Evolutionary conservation across 2,113 vertebrate species (phyloP).

Genomic region (Gallinago paraguaiae): DNA sequence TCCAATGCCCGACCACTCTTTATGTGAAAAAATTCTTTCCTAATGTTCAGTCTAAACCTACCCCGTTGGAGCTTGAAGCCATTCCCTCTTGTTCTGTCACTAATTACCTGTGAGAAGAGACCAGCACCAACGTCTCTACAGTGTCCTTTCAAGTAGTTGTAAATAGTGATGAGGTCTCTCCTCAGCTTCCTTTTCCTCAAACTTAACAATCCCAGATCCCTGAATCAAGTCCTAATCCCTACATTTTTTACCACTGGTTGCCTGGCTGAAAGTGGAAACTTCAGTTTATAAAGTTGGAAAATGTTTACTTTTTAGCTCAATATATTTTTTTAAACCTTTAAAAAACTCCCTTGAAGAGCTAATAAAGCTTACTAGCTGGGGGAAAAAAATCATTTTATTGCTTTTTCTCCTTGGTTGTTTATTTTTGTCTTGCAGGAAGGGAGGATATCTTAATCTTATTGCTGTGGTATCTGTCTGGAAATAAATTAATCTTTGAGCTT

Average conservation of each 20-base stretch:
- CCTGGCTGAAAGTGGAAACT: not conserved
- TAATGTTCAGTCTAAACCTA: no score
- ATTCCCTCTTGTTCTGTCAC: no score
- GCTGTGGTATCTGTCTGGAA: not conserved
- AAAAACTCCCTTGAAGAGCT: not conserved
- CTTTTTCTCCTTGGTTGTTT: constrained; percentile 39
- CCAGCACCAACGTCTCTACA: no score
- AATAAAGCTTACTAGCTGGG: not conserved
- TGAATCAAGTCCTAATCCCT: not conserved
- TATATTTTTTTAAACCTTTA: not conserved
- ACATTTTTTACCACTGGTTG: not conserved
- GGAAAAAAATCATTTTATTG: not conserved
- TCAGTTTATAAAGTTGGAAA: not conserved
- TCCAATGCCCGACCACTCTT: no score
- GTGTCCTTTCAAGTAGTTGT: no score
- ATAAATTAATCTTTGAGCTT: not conserved
- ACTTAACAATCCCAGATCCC: no score
- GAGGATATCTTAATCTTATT: constrained; percentile 1
- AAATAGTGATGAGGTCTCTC: no score
- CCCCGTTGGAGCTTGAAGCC: no score
- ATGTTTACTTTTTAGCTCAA: not conserved
- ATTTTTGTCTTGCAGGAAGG: constrained; percentile 34
- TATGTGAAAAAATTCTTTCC: no score
- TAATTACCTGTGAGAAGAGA: no score
- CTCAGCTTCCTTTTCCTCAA: no score